Percentiles rank a stretch among this genome's conserved stretches.
phyloP scores from a whole-genome alignment of 2,797 vertebrate species.

The Luscinia megarhynchos region DNA sequence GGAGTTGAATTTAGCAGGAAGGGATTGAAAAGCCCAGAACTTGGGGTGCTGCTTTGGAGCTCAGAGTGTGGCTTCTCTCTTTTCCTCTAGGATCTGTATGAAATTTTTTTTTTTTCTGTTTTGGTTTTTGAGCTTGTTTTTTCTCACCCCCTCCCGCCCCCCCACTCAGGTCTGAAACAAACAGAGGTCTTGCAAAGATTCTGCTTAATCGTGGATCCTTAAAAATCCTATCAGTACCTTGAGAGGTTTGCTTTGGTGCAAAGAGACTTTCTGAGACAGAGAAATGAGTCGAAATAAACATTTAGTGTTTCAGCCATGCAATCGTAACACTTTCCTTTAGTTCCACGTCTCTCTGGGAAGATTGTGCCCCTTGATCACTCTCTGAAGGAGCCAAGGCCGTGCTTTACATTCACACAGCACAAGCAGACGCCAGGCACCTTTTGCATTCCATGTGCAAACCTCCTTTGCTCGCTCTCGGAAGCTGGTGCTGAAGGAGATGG shows the following conservation, averaged over 20 bases:
- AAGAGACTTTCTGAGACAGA: background rate
- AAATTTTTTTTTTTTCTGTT: rapidly evolving
- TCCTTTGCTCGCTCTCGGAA: background rate
- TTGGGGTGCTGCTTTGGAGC: background rate
- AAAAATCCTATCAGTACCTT: background rate
- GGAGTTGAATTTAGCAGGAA: background rate
- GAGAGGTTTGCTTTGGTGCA: background rate
- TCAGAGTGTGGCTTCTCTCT: background rate
- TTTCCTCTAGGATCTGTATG: background rate
- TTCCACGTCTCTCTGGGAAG: background rate
- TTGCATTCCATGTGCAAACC: background rate
- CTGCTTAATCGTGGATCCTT: background rate
- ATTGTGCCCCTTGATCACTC: background rate
- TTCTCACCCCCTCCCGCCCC: too few species aligned
- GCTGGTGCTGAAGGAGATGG: background rate
- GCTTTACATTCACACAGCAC: background rate
- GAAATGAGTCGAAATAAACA: background rate
- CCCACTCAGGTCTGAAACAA: background rate
- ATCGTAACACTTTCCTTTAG: background rate
- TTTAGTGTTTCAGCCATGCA: background rate
- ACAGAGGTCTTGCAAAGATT: background rate
- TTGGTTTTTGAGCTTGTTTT: background rate
- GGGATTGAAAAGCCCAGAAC: background rate
- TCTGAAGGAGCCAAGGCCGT: background rate
- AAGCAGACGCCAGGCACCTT: background rate